phyloP scores from a whole-genome alignment of 2,888 invertebrate species.

The Vanessa cardui region DNA sequence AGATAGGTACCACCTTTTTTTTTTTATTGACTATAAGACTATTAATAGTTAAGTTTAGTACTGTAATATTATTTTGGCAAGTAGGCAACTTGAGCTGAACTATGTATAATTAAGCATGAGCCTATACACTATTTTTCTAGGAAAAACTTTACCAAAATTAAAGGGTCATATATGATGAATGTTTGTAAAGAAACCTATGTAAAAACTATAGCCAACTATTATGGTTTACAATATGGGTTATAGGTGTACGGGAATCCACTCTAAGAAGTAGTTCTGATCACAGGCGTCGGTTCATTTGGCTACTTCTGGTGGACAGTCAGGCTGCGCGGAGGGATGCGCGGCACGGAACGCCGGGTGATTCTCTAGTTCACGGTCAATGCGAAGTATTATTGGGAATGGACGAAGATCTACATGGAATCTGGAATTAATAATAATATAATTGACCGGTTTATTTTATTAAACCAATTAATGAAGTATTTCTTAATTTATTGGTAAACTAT shows the following conservation, averaged over 20 bases:
- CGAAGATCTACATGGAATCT: constrained; percentile 96
- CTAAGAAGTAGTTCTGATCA: background rate
- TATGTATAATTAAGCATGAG: background rate
- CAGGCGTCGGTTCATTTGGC: constrained; percentile 82
- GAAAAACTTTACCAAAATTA: background rate
- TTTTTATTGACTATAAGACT: background rate
- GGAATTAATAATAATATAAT: constrained; percentile 40
- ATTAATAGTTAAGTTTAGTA: background rate
- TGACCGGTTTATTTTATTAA: background rate
- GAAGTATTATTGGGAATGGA: constrained; percentile 93
- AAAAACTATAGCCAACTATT: constrained; percentile 5
- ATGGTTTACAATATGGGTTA: constrained; percentile 17
- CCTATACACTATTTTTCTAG: background rate
- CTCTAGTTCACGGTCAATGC: constrained; percentile 93
- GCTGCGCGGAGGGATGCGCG: constrained; percentile 95
- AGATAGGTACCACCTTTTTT: background rate
- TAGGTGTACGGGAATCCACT: constrained; percentile 24
- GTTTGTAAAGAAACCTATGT: background rate
- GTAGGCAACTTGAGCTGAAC: background rate
- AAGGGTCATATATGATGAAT: background rate
- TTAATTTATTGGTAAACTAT: no score
- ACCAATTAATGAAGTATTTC: no score
- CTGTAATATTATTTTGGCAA: background rate
- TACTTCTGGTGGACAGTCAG: constrained; percentile 96
- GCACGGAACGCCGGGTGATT: constrained; percentile 95